Conservation (phyloP, 2,888 invertebrate genomes). For the Sympetrum striolatum region DNA sequence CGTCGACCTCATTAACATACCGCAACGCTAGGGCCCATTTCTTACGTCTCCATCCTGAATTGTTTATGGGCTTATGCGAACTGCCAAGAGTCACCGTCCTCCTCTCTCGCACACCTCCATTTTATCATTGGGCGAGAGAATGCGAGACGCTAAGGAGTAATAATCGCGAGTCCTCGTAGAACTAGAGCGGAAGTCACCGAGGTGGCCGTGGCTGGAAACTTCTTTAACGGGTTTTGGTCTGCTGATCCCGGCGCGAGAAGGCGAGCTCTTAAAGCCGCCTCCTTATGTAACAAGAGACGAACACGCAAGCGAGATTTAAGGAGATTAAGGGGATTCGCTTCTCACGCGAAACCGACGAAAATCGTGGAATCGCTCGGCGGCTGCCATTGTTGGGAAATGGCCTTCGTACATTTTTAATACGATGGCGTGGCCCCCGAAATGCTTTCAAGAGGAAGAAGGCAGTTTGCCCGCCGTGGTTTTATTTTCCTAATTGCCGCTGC, state of each 20-base stretch:
- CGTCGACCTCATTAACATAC: too few relatives aligned
- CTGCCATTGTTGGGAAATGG: not conserved
- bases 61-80: too few relatives aligned
- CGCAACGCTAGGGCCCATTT: too few relatives aligned
- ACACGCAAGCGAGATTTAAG: constrained; percentile 31
- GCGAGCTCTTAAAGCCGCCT: not conserved
- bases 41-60: too few relatives aligned
- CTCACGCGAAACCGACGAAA: not conserved
- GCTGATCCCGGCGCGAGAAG: constrained; percentile 11
- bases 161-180: not conserved
- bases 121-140: not conserved
- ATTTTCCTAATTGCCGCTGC: not conserved
- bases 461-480: not conserved
- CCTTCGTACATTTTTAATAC: not conserved
- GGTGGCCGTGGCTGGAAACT: not conserved
- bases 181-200: constrained; percentile 22
- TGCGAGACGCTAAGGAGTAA: not conserved
- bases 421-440: not conserved
- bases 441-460: not conserved
- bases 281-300: constrained; percentile 36
- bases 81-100: not conserved
- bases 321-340: not conserved
- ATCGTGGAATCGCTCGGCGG: not conserved
- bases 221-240: constrained; percentile 34
- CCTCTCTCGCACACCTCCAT: not conserved